These are phyloP conservation scores for Creontiades dilutus DNA, from an alignment of 2,888 invertebrate species.

Conservation along the genomic window DNA sequence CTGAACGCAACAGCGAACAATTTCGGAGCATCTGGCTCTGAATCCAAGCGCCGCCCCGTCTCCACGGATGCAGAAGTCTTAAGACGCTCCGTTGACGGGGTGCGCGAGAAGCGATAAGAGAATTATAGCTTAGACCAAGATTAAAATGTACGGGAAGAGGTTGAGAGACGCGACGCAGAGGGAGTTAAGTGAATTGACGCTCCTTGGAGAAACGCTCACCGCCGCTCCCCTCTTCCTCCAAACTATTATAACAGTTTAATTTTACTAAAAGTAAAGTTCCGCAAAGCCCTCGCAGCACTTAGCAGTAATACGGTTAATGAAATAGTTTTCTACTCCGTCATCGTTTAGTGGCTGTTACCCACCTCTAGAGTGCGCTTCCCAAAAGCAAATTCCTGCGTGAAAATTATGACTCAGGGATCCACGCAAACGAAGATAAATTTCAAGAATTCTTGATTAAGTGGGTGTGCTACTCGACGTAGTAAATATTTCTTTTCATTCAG, in stretches of 20 bases:
- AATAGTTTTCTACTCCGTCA: not conserved
- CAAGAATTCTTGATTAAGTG: not conserved
- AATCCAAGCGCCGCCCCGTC: not conserved
- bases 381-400: too few species aligned
- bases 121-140: slow-evolving; percentile 30
- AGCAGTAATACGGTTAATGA: slow-evolving; percentile 19
- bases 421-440: too few species aligned
- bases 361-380: not conserved
- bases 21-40: not conserved
- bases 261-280: slow-evolving; percentile 33
- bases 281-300: slow-evolving; percentile 2
- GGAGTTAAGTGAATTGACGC: slow-evolving; percentile 23
- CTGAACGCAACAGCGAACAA: too few species aligned
- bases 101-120: slow-evolving; percentile 27
- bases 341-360: not conserved
- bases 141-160: slow-evolving; percentile 38
- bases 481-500: too few species aligned
- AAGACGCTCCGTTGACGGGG: slow-evolving; percentile 19
- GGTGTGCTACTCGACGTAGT: too few species aligned
- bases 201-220: slow-evolving; percentile 12
- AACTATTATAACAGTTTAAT: slow-evolving; percentile 38
- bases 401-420: too few species aligned
- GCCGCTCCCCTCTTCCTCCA: not conserved
- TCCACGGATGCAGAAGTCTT: slow-evolving; percentile 38
- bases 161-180: not conserved